Conservation (phyloP, 2,797 vertebrate species). For the Tenualosa thibaudeaui region DNA sequence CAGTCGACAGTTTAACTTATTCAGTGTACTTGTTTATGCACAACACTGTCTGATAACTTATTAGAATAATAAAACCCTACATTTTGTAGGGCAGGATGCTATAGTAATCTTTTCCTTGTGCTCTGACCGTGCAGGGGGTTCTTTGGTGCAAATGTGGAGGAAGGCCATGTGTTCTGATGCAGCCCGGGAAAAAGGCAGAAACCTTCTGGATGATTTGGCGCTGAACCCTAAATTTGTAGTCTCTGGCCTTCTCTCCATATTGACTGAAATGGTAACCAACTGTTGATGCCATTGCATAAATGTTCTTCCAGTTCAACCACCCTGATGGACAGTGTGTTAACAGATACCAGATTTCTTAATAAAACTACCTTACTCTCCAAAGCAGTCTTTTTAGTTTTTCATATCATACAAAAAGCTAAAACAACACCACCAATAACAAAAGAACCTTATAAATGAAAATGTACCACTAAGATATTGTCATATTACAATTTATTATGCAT, state of each 20-base stretch:
- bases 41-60: too few species aligned
- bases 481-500: too few species aligned
- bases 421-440: background rate
- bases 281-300: slow-evolving; percentile 56
- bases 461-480: too few species aligned
- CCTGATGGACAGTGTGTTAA: background rate
- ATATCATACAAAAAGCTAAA: background rate
- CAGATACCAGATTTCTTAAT: background rate
- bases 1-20: too few species aligned
- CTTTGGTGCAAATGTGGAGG: slow-evolving; percentile 57
- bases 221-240: slow-evolving; percentile 57
- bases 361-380: too few species aligned
- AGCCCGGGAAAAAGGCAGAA: slow-evolving; percentile 62
- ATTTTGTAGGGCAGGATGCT: background rate
- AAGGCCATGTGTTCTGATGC: slow-evolving; percentile 66
- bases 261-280: slow-evolving; percentile 49
- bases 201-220: slow-evolving; percentile 61
- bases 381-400: too few species aligned
- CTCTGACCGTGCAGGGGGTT: slow-evolving; percentile 49
- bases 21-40: too few species aligned
- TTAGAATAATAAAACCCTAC: too few species aligned
- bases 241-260: slow-evolving; percentile 54
- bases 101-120: background rate
- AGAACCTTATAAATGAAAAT: background rate
- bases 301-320: background rate